Percentiles rank a stretch among this genome's conserved stretches.
Conservation (phyloP, 2,888 invertebrate species). For the Agrochola litura region DNA sequence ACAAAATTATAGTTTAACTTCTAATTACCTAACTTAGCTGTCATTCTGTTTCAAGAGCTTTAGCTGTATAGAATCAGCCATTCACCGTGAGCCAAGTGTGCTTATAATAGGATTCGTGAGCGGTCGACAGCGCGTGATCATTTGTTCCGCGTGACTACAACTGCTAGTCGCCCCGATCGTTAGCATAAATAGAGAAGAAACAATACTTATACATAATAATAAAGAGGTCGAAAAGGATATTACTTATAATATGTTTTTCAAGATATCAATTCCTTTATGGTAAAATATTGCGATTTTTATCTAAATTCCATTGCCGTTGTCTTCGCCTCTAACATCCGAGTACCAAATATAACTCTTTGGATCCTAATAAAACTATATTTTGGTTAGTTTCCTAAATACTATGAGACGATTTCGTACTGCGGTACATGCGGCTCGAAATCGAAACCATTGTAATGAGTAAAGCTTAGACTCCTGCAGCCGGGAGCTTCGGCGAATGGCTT, state of each 20-base stretch:
- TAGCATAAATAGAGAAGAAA: constrained; percentile 21
- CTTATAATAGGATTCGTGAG: constrained; percentile 11
- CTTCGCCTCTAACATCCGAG: constrained; percentile 51
- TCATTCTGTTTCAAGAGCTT: constrained; percentile 13
- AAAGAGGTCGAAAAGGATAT: constrained; percentile 17
- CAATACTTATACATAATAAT: constrained; percentile 25
- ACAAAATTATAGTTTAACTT: neutral
- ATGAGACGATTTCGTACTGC: constrained; percentile 85
- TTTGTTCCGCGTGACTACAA: constrained; percentile 57
- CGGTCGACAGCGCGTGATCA: constrained; percentile 44
- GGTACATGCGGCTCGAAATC: constrained; percentile 86
- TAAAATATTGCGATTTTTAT: constrained; percentile 26
- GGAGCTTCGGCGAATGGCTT: constrained; percentile 80
- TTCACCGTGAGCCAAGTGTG: constrained; percentile 11
- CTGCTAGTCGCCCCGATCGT: constrained; percentile 22
- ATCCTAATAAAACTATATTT: constrained; percentile 57
- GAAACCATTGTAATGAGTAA: constrained; percentile 87
- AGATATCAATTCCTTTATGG: constrained; percentile 21
- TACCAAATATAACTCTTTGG: constrained; percentile 67
- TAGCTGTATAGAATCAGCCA: constrained; percentile 8
- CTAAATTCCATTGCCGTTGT: constrained; percentile 9
- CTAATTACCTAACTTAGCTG: constrained; percentile 11
- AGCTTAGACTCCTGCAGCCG: constrained; percentile 82
- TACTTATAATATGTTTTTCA: neutral
- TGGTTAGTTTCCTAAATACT: constrained; percentile 70